A percentile compares a stretch with the other conserved stretches of the same genome.
Evolutionary conservation across 2,113 vertebrate genomes (phyloP).

Genomic region (Crotalus helleri): DNA sequence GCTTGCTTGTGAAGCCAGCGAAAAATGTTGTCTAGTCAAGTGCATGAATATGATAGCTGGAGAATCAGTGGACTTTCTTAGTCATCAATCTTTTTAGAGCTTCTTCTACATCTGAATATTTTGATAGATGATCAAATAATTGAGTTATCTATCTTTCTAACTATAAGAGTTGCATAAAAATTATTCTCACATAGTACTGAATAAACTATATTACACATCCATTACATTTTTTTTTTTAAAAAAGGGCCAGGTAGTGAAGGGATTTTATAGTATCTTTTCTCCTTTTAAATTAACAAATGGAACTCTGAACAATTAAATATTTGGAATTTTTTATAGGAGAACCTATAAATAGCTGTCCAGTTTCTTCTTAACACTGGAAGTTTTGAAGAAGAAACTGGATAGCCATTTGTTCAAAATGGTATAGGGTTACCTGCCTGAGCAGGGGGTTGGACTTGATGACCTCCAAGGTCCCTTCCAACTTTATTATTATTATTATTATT

Average conservation of each 20-base stretch:
- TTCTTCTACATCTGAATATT: conserved; percentile 88
- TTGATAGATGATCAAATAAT: conserved; percentile 98
- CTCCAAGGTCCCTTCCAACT: no score
- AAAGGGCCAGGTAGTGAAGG: conserved; percentile 71
- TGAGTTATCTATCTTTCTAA: conserved; percentile 98
- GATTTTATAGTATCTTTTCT: conserved; percentile 66
- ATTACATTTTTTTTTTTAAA: conserved; percentile 84
- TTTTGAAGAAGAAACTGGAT: no score
- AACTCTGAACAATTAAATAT: conserved; percentile 7
- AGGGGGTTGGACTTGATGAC: no score
- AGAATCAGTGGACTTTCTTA: conserved; percentile 88
- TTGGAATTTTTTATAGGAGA: conserved; percentile 17
- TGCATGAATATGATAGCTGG: conserved; percentile 90
- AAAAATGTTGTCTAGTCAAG: conserved; percentile 91
- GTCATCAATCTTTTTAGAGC: conserved; percentile 95
- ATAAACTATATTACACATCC: conserved; percentile 89
- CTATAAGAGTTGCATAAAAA: conserved; percentile 98
- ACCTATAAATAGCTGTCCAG: background rate
- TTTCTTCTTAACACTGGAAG: no score
- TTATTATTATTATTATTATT: no score
- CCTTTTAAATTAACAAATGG: conserved; percentile 55
- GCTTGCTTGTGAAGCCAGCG: conserved; percentile 93
- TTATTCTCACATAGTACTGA: conserved; percentile 96
- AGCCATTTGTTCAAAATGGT: no score
- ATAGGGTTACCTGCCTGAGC: no score